A percentile compares a stretch with the other conserved stretches of the same genome.
These are phyloP conservation scores for Stictonetta naevosa DNA, from an alignment of 2,113 vertebrate genomes.

Conservation along the genomic window DNA sequence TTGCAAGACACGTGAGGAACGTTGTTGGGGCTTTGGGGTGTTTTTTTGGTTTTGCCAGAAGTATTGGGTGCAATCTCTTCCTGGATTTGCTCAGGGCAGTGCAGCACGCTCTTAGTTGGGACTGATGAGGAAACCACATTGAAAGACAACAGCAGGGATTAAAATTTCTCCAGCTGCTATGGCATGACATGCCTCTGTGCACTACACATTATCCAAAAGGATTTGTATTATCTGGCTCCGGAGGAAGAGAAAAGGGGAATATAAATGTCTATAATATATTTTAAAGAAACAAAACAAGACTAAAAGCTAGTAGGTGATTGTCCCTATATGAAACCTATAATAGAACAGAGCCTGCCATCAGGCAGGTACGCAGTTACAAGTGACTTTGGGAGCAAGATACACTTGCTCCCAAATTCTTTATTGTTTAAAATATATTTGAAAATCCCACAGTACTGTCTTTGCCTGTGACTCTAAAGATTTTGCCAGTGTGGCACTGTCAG, in stretches of 20 bases:
- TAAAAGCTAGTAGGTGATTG: neutral
- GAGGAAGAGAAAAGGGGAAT: neutral
- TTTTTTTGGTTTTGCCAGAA: neutral
- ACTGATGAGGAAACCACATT: constrained; percentile 42
- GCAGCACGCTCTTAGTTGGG: neutral
- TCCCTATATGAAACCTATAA: neutral
- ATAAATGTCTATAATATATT: neutral
- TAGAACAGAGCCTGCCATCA: neutral
- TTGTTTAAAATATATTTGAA: neutral
- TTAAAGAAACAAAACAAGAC: neutral
- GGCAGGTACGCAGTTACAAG: neutral
- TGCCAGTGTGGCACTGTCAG: neutral
- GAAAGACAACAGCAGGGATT: neutral
- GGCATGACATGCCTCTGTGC: neutral
- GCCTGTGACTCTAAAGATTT: neutral
- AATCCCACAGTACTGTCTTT: neutral
- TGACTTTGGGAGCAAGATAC: neutral
- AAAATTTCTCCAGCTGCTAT: constrained; percentile 16
- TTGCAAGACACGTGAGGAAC: neutral
- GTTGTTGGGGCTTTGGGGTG: neutral
- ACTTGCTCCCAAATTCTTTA: neutral
- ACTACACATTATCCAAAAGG: neutral
- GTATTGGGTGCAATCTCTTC: neutral
- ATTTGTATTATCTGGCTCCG: neutral
- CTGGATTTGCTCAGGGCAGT: neutral